Percentiles rank a stretch among this genome's conserved stretches.
These are phyloP conservation scores for Nyctereutes procyonoides DNA, from an alignment of 2,113 vertebrate genomes.

Conservation along the genomic window DNA sequence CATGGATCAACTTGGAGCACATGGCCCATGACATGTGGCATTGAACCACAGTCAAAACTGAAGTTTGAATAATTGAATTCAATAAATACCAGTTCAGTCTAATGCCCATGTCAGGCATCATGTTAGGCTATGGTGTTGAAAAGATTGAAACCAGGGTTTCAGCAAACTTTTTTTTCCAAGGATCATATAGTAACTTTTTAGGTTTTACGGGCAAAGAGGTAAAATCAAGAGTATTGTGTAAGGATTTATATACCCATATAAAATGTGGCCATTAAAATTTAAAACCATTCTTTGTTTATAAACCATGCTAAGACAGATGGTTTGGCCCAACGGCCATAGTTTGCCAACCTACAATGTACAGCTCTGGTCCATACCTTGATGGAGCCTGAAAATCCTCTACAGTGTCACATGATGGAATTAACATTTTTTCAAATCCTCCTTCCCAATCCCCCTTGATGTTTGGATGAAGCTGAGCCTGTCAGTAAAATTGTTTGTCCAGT, in stretches of 20 bases:
- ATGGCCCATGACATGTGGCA: neutral
- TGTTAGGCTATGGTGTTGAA: neutral
- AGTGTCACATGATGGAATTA: neutral
- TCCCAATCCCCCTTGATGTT: neutral
- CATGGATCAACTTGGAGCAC: neutral
- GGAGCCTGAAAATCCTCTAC: neutral
- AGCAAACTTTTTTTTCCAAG: neutral
- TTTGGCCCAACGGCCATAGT: neutral
- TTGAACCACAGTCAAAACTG: neutral
- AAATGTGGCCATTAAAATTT: conserved; percentile 9
- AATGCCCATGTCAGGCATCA: neutral
- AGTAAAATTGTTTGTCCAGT: neutral
- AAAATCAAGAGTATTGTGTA: neutral
- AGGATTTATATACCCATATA: neutral
- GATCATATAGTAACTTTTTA: neutral
- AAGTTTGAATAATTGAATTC: neutral
- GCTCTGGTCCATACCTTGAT: neutral
- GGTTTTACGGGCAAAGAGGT: neutral
- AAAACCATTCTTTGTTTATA: neutral
- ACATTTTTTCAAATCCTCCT: neutral
- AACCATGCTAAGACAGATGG: neutral
- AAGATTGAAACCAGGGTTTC: neutral
- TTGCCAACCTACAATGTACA: neutral
- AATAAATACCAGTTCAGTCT: neutral
- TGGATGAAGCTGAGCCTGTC: neutral